These are phyloP conservation scores for Liopterus haemorrhoidalis DNA, from an alignment of 2,888 invertebrate species.

Conservation along the genomic window DNA sequence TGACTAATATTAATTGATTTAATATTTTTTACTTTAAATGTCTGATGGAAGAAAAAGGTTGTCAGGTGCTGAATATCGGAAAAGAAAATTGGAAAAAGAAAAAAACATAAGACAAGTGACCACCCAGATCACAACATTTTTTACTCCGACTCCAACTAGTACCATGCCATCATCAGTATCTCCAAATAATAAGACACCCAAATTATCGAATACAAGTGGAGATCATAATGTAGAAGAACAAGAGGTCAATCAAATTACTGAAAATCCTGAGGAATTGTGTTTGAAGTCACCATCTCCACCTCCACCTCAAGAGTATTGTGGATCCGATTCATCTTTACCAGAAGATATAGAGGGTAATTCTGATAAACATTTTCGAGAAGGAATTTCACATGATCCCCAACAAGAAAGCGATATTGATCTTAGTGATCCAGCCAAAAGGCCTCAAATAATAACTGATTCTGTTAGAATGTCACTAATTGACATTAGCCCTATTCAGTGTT, in stretches of 20 bases:
- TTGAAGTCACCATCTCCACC: constrained; percentile 5
- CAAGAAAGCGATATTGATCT: constrained; percentile 6
- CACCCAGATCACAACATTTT: constrained; percentile 6
- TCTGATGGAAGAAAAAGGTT: constrained; percentile 5
- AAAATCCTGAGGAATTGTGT: constrained; percentile 8
- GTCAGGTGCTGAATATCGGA: constrained; percentile 8
- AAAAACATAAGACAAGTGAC: constrained; percentile 2
- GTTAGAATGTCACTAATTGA: constrained; percentile 3
- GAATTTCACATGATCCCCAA: constrained; percentile 8
- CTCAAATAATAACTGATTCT: constrained; percentile 6
- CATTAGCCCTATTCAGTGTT: constrained; percentile 2
- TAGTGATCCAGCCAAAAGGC: constrained; percentile 7
- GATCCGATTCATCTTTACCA: constrained; percentile 6
- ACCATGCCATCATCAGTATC: constrained; percentile 3
- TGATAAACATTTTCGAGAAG: constrained; percentile 8
- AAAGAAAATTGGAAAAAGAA: constrained; percentile 8
- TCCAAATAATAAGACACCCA: constrained; percentile 2
- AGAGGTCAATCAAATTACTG: constrained; percentile 6
- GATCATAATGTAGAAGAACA: constrained; percentile 7
- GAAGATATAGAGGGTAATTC: constrained; percentile 3
- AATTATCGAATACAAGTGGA: constrained; percentile 4
- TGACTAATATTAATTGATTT: constrained; percentile 5
- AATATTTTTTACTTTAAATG: constrained; percentile 5
- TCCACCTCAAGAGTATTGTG: constrained; percentile 4
- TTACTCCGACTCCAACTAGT: constrained; percentile 8